Evolutionary conservation across 2,888 invertebrate genomes (phyloP).

Genomic region (Bibio marci): DNA sequence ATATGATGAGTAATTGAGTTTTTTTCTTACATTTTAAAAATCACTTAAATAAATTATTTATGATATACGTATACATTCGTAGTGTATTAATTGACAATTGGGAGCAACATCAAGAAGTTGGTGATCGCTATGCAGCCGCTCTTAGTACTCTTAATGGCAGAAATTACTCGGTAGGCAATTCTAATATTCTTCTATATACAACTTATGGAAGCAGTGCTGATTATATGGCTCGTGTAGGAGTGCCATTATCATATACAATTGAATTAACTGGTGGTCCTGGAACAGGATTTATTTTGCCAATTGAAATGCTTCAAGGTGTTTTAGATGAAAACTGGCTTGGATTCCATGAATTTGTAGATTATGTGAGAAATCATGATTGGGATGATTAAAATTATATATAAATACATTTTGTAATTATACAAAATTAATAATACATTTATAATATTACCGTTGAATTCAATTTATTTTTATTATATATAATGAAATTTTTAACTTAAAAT

Average conservation of each 20-base stretch:
- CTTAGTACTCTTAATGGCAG: conserved; percentile 24
- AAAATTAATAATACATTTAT: too few species aligned
- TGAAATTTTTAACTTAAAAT: too few species aligned
- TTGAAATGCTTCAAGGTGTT: conserved; percentile 12
- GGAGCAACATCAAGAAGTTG: conserved; percentile 3
- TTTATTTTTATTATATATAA: too few species aligned
- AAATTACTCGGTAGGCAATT: conserved; percentile 31
- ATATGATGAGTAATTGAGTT: conserved; percentile 34
- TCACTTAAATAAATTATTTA: too few species aligned
- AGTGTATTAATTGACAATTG: conserved; percentile 4
- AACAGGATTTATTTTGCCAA: conserved; percentile 34
- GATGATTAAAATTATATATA: too few species aligned
- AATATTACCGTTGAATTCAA: too few species aligned
- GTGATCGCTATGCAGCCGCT: conserved; percentile 17
- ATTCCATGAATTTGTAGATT: neutral
- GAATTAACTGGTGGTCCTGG: conserved; percentile 36
- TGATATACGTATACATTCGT: too few species aligned
- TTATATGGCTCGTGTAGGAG: conserved; percentile 33
- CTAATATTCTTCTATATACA: conserved; percentile 28
- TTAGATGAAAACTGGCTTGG: conserved; percentile 5
- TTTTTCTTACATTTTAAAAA: too few species aligned
- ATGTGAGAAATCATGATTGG: too few species aligned
- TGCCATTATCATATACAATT: conserved; percentile 35
- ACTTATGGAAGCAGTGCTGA: conserved; percentile 40
- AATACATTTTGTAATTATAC: too few species aligned